Base-by-base conservation (phyloP, 2,888 invertebrate genomes). In the Hemistola chrysoprasaria region DNA sequence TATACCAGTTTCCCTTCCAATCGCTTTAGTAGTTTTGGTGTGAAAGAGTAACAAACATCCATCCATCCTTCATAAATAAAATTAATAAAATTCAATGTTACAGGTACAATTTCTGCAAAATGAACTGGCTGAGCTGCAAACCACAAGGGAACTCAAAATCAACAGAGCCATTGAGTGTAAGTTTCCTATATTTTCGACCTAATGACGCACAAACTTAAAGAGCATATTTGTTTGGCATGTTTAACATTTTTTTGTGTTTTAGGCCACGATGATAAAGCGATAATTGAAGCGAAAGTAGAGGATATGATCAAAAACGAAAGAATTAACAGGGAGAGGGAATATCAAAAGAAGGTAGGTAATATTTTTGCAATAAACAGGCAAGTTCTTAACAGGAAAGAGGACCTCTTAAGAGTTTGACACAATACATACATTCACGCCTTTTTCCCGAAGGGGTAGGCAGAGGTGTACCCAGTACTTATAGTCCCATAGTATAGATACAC, bases 231-330 rank as follows among this genome's bases (percentile, higher is more conserved):
- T 8, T 22, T 22, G 4, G 28, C n/a, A 11, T 6, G 24, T 8
- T 22, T 29, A 21, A 24, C 22, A 16, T 26, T 40, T 7, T 38
- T 33, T 22, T 23, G 3, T 29, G 11, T 56, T 60, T 6, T 45
- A 88, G 89, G 84, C 44, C 75, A 71, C 44, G 87, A 90, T 49
- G 78, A 83, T 5, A 81, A 86, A 58, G 73, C 67, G 0, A 65
- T 90, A 1, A 86, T 90, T 7, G 80, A 84, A 51, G 91, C 90
- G 0, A 92, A 93, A 73, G 86, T 97, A 5, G 92, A 93, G 21
- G 91, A 93, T 48, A 93, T 94, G 63, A 68, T 95, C 8, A 93
- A 93, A 40, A 91, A 91, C 27, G 94, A 96, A 62, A 92, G 90
- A 52, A 81, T 93, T 11, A 87, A 91, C 39, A 80, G 94, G 31